Conservation (phyloP, 2,888 invertebrate genomes). For the Spodoptera littoralis region DNA sequence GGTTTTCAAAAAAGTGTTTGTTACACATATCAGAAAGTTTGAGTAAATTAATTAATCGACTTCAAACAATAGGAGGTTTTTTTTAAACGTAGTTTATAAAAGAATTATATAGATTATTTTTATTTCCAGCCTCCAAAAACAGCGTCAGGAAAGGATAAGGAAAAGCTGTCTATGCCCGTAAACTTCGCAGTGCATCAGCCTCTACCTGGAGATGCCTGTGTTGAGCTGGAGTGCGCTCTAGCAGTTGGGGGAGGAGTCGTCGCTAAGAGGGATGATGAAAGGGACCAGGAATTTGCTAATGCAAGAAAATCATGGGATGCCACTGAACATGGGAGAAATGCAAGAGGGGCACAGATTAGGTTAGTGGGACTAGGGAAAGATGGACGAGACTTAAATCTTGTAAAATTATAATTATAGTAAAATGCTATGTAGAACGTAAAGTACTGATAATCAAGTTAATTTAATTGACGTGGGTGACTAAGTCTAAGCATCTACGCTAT, state of each 20-base stretch:
- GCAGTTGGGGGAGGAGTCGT: constrained; percentile 65
- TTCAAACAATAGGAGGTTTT: too few relatives aligned
- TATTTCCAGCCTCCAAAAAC: constrained; percentile 47
- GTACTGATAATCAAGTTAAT: too few relatives aligned
- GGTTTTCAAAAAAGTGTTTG: too few relatives aligned
- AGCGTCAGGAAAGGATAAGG: constrained; percentile 66
- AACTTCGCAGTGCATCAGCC: constrained; percentile 52
- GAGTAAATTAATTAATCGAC: too few relatives aligned
- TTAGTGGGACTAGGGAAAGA: constrained; percentile 20
- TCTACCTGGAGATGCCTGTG: constrained; percentile 73
- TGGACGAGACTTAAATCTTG: too few relatives aligned
- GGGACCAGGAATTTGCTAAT: constrained; percentile 68
- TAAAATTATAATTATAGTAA: too few relatives aligned
- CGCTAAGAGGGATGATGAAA: constrained; percentile 72
- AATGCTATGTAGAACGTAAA: too few relatives aligned
- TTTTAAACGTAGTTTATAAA: too few relatives aligned
- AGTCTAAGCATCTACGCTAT: too few relatives aligned
- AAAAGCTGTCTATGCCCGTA: constrained; percentile 11
- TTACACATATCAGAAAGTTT: too few relatives aligned
- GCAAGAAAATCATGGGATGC: constrained; percentile 72
- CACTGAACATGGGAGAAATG: constrained; percentile 72
- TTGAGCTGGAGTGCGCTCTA: constrained; percentile 75
- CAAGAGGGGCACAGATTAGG: constrained; percentile 76
- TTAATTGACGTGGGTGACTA: too few relatives aligned
- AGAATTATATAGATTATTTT: background rate